Base-by-base conservation (phyloP, 92 coral and sea anemone species). In the Porites divaricata region DNA sequence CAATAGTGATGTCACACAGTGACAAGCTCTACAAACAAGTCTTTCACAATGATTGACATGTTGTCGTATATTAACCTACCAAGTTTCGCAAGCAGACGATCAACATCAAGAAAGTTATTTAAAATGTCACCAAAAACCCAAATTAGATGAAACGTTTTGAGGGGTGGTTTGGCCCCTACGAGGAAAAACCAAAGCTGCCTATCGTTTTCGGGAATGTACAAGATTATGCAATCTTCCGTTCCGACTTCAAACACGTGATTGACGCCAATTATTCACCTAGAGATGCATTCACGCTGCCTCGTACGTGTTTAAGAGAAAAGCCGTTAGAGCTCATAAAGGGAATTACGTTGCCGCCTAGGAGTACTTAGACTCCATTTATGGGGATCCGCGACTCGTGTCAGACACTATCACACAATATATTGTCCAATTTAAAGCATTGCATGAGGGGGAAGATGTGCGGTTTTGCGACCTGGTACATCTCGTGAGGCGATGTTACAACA, bases 111-210 rank as follows among this genome's bases (percentile, higher is more conserved):
- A n/a, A n/a, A n/a, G n/a, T n/a, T n/a, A n/a, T n/a, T n/a, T n/a
- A n/a, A n/a, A n/a, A n/a, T n/a, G n/a, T n/a, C n/a, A n/a, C n/a
- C n/a, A n/a, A n/a, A n/a, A n/a, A n/a, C n/a, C n/a, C n/a, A n/a
- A n/a, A n/a, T n/a, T n/a, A n/a, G n/a, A n/a, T n/a, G n/a, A n/a
- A n/a, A n/a, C n/a, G n/a, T n/a, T n/a, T n/a, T n/a, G n/a, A n/a
- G n/a, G n/a, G n/a, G n/a, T n/a, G n/a, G n/a, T n/a, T n/a, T n/a
- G n/a, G n/a, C n/a, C n/a, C n/a, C n/a, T n/a, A n/a, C n/a, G n/a
- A n/a, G 87, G 88, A 87, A 65, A 90, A 87, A 48, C 91, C 91
- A 4, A 91, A 91, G 64, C n/a, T 91, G 75, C 95, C 92, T 2
- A 91, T 81, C 66, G 89, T 91, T 57, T 65, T 72, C 3, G 95